Conservation (phyloP, 2,113 vertebrate genomes). For the Phylloscopus trochilus region DNA sequence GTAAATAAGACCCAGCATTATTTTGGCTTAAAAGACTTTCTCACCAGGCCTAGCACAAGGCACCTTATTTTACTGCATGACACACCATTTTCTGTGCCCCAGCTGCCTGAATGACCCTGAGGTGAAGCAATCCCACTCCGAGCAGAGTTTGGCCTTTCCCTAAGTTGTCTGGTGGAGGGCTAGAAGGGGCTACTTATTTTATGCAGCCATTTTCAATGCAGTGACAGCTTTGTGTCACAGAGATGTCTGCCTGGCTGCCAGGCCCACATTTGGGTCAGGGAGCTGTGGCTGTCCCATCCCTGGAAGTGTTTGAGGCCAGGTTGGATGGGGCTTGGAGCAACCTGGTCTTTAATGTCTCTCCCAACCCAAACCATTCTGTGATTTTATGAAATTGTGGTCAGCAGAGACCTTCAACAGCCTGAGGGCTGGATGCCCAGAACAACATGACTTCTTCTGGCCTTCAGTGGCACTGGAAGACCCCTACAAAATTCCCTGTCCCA, state of each 20-base stretch:
- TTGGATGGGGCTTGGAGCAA: not conserved
- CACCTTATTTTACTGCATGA: not conserved
- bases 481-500: not conserved
- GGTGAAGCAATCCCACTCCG: not conserved
- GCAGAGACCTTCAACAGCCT: not conserved
- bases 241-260: not conserved
- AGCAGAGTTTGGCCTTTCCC: not conserved
- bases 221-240: not conserved
- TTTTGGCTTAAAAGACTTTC: slow-evolving; percentile 58
- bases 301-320: not conserved
- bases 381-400: not conserved
- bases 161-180: not conserved
- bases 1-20: slow-evolving; percentile 62
- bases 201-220: not conserved
- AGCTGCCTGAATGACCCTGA: not conserved
- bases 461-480: not conserved
- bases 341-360: not conserved
- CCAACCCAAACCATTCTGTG: not conserved
- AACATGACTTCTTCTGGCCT: not conserved
- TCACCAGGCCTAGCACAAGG: not conserved
- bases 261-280: not conserved
- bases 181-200: not conserved
- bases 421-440: not conserved
- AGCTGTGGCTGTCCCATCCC: not conserved
- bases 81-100: not conserved